A percentile compares a stretch with the other conserved stretches of the same genome.
phyloP scores from a whole-genome alignment of 1,140 invertebrate species.

The Cheumatopsyche charites region DNA sequence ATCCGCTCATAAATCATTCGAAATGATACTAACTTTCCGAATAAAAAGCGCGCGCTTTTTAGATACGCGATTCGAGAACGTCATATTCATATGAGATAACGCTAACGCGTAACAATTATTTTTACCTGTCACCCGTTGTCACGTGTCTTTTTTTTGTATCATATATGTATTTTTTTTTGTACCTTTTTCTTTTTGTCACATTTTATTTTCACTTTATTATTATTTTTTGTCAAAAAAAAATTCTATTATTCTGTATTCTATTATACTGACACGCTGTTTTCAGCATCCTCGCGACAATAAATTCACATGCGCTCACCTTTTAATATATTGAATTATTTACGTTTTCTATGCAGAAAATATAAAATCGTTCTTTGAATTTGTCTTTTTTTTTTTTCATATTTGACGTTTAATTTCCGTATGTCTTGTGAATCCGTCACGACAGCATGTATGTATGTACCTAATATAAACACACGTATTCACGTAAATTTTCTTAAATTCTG shows the following conservation, averaged over 20 bases:
- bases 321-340: slow-evolving; percentile 25
- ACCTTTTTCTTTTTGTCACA: background rate
- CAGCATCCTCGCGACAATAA: slow-evolving; percentile 11
- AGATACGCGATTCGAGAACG: too few relatives aligned
- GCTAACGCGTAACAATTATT: background rate
- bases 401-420: slow-evolving; percentile 6
- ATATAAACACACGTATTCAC: too few relatives aligned
- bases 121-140: slow-evolving; percentile 10
- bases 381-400: slow-evolving; percentile 12
- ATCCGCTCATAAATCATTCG: too few relatives aligned
- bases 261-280: slow-evolving; percentile 16
- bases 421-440: too few relatives aligned
- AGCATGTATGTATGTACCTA: too few relatives aligned
- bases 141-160: background rate
- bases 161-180: background rate
- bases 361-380: background rate
- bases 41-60: too few relatives aligned
- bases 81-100: too few relatives aligned
- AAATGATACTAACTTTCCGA: too few relatives aligned
- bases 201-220: slow-evolving; percentile 17
- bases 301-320: background rate
- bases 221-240: slow-evolving; percentile 2
- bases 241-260: slow-evolving; percentile 2
- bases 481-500: too few relatives aligned
- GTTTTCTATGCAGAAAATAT: background rate